Base-by-base conservation (phyloP, 2,888 invertebrate genomes). In the Sphaeridia pumilis region DNA sequence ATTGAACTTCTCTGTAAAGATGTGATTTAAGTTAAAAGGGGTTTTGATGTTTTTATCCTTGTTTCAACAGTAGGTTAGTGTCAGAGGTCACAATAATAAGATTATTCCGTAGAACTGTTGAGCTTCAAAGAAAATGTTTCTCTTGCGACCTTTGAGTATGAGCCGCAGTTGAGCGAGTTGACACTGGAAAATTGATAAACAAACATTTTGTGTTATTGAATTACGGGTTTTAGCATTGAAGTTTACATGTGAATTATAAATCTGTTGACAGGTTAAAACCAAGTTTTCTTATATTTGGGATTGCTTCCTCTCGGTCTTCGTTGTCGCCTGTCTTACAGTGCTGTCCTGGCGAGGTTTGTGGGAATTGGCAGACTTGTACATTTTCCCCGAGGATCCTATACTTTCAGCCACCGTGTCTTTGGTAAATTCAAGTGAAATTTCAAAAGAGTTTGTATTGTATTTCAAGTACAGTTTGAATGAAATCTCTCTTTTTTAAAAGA, bases 261-360 rank as follows among this genome's bases (percentile, higher is more conserved):
- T 43, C 17, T 44, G 21, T 14, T 27, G 3, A 31, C 45, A 62
- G 62, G 50, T 54, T 1, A 47, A 46, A 35, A 44, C 43, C 4
- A 55, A 36, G 17, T 55, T 47, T 26, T 17, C 86, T 54, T 87
- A 86, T 72, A 75, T 87, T 58, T 71, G 87, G 69, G 89, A 90
- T 75, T 86, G 87, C 69, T 73, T 86, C 55, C 87, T 89, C 74
- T 87, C 88, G 10, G 85, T 88, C 59, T 76, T 83, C 25, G 80
- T 89, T 53, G 82, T 88, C 61, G 87, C 88, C 0, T 83, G 84
- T 0, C 75, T 89, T 58, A 87, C 88, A 46, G 87, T 89, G 2
- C 83, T 87, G 69, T 87, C 87, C 44, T 90, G 90, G 90, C 74
- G 88, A 65, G 88, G 90, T 25, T 77, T 82, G 25, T 90, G 88